Evolutionary conservation across 2,888 invertebrate species (phyloP), one percentile per base, ranked within the genome.

Genomic region (Drosophila mettleri): DNA sequence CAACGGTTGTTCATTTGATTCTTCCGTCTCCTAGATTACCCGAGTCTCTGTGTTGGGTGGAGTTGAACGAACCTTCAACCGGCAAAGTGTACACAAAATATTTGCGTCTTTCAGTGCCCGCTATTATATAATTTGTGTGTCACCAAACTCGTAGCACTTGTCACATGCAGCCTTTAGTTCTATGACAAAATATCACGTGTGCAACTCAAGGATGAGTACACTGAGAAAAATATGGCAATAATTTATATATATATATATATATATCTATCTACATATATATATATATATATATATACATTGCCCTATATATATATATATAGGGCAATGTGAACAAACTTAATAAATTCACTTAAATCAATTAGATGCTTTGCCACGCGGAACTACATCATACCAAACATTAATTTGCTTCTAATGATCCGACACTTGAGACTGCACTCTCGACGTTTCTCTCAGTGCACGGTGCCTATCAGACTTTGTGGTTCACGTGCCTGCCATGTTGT

Each of bases 81-180:
- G 34, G 12, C 53, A 38, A n/a, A 41, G 36, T 16, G 8, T 22
- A 48, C 10, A 22, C 43, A 41, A 16, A 39, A 38, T 54, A 46
- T 60, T 64, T 52, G 39, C 24, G 31, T 53, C n/a, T 14, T 43
- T 8, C 54, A 55, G 64, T 74, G 54, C 38, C 48, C 34, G 24
- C 53, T 52, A 71, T 70, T 83, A 76, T 76, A 64, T 74, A 78
- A 78, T 84, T 67, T 74, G 69, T 66, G 73, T 66, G 59, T 65
- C 45, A 43, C 33, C 36, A 38, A 38, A 31, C 34, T 22, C 53
- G 39, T 18, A 34, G 16, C 34, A 53, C 46, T 33, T 52, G 20
- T 38, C 51, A n/a, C 60, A 68, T 53, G 39, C 38, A 33, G 10
- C 27, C 10, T 48, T 41, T 41, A 18, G 43, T n/a, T 64, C 74